These are phyloP conservation scores for Rhizomys pruinosus DNA, from an alignment of 2,113 vertebrate genomes.

Conservation along the genomic window DNA sequence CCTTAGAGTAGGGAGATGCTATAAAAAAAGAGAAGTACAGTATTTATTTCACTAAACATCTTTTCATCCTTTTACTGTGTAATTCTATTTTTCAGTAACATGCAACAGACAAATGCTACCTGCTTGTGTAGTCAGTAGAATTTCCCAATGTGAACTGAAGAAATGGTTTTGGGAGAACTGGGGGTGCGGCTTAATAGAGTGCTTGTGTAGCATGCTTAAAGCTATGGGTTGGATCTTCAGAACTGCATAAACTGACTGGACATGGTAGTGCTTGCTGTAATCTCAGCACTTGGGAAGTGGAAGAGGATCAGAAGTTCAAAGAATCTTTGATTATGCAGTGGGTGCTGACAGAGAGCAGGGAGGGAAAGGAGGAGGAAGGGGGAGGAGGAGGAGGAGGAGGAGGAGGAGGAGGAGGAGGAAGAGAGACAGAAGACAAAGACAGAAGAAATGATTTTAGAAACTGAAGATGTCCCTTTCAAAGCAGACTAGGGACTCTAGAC, in stretches of 20 bases:
- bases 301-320: neutral
- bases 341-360: neutral
- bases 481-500: neutral
- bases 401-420: neutral
- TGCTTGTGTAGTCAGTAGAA: neutral
- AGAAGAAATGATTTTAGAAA: neutral
- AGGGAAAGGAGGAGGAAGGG: neutral
- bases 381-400: neutral
- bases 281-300: neutral
- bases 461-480: constrained; percentile 12
- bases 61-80: neutral
- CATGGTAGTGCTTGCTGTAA: neutral
- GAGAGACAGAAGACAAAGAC: neutral
- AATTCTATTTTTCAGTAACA: constrained; percentile 36
- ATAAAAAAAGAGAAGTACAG: too few relatives aligned
- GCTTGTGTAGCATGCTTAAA: too few relatives aligned
- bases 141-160: neutral
- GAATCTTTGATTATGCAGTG: neutral
- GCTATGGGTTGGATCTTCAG: neutral
- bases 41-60: neutral
- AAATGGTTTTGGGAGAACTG: neutral
- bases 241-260: neutral
- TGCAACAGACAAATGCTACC: neutral
- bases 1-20: too few relatives aligned
- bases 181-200: neutral